Conservation (phyloP, 2,797 vertebrate genomes). For the Petrocephalus sullivani region DNA sequence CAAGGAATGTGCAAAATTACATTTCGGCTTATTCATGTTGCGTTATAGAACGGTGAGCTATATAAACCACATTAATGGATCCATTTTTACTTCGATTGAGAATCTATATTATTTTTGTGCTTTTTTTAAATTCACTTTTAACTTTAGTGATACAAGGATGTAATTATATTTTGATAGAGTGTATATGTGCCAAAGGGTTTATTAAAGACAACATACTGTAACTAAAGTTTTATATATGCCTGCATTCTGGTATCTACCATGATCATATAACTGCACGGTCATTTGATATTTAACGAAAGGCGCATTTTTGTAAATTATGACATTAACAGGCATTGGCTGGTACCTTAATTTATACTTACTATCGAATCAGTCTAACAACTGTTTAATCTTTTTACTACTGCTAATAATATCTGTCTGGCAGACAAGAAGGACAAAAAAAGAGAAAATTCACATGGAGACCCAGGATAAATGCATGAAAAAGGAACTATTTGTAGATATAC, state of each 20-base stretch:
- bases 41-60: constrained; percentile 14
- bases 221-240: constrained; percentile 41
- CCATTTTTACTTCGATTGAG: constrained; percentile 11
- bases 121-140: constrained; percentile 16
- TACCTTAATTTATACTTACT: constrained; percentile 70
- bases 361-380: constrained; percentile 42
- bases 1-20: constrained; percentile 14
- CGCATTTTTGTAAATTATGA: constrained; percentile 74
- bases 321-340: constrained; percentile 79
- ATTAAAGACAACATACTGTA: constrained; percentile 21
- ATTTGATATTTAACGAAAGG: constrained; percentile 65
- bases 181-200: constrained; percentile 30
- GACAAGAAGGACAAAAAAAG: constrained; percentile 20
- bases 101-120: constrained; percentile 10
- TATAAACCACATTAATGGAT: constrained; percentile 15
- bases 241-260: constrained; percentile 40
- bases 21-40: constrained; percentile 12
- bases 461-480: neutral
- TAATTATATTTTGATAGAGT: constrained; percentile 25
- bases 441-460: constrained; percentile 23
- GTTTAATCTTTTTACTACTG: constrained; percentile 51
- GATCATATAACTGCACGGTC: constrained; percentile 70
- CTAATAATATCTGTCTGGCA: constrained; percentile 42
- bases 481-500: neutral
- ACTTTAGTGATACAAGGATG: constrained; percentile 23